These are phyloP conservation scores for Hyperoplus immaculatus DNA, from an alignment of 2,797 vertebrate species.

Conservation along the genomic window DNA sequence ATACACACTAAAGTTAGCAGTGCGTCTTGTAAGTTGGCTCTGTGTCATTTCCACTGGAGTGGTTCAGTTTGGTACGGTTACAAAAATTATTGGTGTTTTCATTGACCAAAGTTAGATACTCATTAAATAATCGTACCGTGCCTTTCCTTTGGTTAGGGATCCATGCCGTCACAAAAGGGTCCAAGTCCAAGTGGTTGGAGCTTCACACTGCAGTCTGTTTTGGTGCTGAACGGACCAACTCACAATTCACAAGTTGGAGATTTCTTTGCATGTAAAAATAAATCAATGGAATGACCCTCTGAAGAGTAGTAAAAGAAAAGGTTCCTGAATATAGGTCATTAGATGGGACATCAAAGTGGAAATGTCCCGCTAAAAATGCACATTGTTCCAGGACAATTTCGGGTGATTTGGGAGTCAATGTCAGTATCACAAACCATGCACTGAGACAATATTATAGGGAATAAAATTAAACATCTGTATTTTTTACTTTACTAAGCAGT, in stretches of 20 bases:
- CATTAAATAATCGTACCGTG: no score
- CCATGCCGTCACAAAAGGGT: no score
- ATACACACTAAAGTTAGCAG: slow-evolving; percentile 5
- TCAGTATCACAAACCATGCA: not conserved
- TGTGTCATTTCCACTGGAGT: no score
- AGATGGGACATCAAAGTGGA: not conserved
- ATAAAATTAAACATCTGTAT: not conserved
- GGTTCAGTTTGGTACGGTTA: no score
- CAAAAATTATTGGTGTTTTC: no score
- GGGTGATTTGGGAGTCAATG: not conserved
- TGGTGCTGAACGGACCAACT: not conserved
- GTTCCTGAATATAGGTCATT: not conserved
- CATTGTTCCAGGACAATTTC: not conserved
- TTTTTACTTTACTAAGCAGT: not conserved
- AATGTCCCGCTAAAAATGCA: not conserved
- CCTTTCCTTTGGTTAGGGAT: no score
- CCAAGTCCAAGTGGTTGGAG: no score
- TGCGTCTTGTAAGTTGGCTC: no score
- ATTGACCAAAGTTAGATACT: no score
- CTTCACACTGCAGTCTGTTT: not conserved
- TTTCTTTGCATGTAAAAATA: not conserved
- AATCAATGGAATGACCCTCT: not conserved
- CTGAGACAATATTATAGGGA: not conserved
- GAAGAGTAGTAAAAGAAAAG: not conserved
- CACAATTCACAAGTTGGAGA: not conserved